Evolutionary conservation across 2,888 invertebrate species (phyloP), one percentile per base, ranked within the genome.

Genomic region (Luffia ferchaultella): DNA sequence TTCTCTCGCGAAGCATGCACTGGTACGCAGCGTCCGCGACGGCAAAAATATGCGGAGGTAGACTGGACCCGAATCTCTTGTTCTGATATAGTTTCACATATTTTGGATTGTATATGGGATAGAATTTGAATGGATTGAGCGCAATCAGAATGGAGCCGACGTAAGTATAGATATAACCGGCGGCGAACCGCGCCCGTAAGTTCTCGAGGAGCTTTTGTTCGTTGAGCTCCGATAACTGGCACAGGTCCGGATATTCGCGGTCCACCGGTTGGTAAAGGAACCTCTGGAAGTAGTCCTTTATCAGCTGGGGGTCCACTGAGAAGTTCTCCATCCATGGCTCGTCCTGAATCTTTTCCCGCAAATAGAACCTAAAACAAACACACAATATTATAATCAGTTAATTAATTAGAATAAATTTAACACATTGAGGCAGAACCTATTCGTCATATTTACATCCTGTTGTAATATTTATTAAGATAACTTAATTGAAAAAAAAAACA

Each of bases 91-190:
- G 80, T 76, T 96, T 94, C 59, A 97, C 97, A 85, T 96, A 97
- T 79, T 97, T 97, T 46, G 97, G 97, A 82, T 97, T 97, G 85
- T 97, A 98, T 60, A 98, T 97, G 18, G 97, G 97, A 76, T 96
- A 96, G 77, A 97, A 97, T 84, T 93, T 93, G 77, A 96, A 96
- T 12, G 93, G 93, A 74, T 97, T 97, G 57, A 97, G 91, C 49
- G 97, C 96, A 64, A 98, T 96, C 53, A 98, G 86, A 68, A 98
- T 97, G 50, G 95, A 95, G 50, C 97, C 97, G 58, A 97, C 96
- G 65, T 97, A 97, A 9, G 97, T 97, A 78, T 97, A 97, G 63
- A 97, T 97, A 75, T 96, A 95, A 46, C 96, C 95, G 60, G 93
- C 93, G 52, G 90, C 89, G 80, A 97, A 97, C 62, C 96, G 87